Conservation (phyloP, 2,113 vertebrate genomes). For the Gadus chalcogrammus region DNA sequence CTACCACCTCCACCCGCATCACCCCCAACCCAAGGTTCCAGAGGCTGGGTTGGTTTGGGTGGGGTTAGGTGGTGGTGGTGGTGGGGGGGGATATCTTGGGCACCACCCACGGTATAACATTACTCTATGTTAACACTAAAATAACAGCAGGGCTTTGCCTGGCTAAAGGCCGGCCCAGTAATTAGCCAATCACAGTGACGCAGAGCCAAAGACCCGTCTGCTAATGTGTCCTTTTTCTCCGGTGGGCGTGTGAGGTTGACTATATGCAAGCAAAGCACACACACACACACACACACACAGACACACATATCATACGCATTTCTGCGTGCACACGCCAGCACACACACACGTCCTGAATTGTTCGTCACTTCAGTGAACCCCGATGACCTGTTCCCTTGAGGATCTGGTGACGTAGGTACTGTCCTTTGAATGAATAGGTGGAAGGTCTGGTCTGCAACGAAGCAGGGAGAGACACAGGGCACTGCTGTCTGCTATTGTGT, state of each 20-base stretch:
- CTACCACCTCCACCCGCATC: too few species aligned
- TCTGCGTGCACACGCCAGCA: background rate
- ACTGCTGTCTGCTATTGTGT: too few species aligned
- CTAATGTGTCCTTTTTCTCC: background rate
- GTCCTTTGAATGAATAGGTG: too few species aligned
- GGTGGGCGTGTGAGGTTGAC: background rate
- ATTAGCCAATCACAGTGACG: slow-evolving; percentile 34
- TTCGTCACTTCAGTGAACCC: slow-evolving; percentile 17
- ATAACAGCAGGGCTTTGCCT: slow-evolving; percentile 56
- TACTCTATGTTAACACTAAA: slow-evolving; percentile 45
- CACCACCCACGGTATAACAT: slow-evolving; percentile 41
- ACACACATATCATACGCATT: background rate
- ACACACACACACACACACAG: background rate
- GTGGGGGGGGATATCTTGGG: slow-evolving; percentile 28
- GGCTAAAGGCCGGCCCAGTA: slow-evolving; percentile 36
- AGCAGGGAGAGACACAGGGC: background rate
- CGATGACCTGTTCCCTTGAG: background rate
- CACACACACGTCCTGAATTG: slow-evolving; percentile 6
- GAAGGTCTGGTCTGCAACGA: background rate
- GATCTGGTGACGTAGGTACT: too few species aligned
- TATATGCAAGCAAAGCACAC: background rate
- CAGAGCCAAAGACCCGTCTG: background rate
- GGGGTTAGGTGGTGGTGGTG: background rate
- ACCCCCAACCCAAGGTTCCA: slow-evolving; percentile 3
- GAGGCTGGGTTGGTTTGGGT: slow-evolving; percentile 14